phyloP scores from a whole-genome alignment of 2,797 vertebrate species.

The Gastrophryne carolinensis region DNA sequence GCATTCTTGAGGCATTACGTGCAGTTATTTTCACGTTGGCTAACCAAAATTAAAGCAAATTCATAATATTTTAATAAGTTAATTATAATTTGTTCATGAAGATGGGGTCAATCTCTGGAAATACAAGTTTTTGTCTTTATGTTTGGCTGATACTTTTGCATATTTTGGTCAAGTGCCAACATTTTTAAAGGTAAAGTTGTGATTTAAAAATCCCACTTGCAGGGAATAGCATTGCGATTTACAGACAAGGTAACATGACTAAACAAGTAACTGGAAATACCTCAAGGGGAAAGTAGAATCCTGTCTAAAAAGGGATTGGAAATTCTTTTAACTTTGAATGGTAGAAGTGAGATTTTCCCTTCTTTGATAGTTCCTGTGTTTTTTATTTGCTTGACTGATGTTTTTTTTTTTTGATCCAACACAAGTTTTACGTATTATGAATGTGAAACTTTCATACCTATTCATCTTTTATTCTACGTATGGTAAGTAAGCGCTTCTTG shows the following conservation, averaged over 20 bases:
- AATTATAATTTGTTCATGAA: neutral
- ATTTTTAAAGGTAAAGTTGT: slow-evolving; percentile 26
- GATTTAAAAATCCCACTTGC: slow-evolving; percentile 14
- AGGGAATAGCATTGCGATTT: slow-evolving; percentile 4
- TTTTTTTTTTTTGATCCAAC: slow-evolving; percentile 1
- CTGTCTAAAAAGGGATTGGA: slow-evolving; percentile 7
- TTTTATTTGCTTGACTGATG: neutral
- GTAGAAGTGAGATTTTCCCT: neutral
- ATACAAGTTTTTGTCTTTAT: neutral
- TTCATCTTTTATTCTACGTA: neutral
- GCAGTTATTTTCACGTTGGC: too few relatives aligned
- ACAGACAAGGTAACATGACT: slow-evolving; percentile 15
- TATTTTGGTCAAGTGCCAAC: neutral
- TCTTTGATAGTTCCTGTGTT: neutral
- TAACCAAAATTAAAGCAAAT: neutral
- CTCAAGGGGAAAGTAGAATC: neutral
- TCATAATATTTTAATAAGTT: neutral
- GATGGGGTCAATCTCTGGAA: neutral
- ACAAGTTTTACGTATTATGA: neutral
- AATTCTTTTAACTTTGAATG: neutral
- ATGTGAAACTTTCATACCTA: neutral
- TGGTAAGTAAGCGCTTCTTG: slow-evolving; percentile 15
- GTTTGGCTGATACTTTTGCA: neutral
- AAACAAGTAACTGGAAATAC: slow-evolving; percentile 14
- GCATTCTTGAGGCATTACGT: neutral